phyloP scores from a whole-genome alignment of 2,113 vertebrate species.

The Eurypyga helias region DNA sequence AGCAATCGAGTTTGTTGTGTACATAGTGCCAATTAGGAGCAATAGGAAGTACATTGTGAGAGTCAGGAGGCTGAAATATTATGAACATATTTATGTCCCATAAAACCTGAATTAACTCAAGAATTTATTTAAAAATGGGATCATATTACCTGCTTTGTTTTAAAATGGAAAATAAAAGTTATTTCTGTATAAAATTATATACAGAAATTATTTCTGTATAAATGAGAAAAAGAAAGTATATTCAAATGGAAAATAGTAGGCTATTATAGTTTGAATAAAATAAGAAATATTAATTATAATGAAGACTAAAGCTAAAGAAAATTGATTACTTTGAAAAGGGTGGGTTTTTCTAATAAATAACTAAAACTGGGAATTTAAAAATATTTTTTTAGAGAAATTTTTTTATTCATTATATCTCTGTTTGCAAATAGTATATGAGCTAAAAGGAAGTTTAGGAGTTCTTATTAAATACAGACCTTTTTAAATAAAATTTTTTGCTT shows the following conservation, averaged over 20 bases:
- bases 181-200: too few relatives aligned
- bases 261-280: neutral
- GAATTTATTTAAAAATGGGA: neutral
- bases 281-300: neutral
- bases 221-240: neutral
- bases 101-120: neutral
- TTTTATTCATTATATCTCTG: neutral
- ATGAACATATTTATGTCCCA: neutral
- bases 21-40: neutral
- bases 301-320: neutral
- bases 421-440: neutral
- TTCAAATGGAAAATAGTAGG: neutral
- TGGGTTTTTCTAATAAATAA: neutral
- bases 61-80: neutral
- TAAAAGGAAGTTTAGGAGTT: neutral
- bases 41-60: neutral
- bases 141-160: neutral
- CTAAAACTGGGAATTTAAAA: neutral
- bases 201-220: neutral
- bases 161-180: neutral
- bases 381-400: neutral
- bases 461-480: neutral
- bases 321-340: neutral
- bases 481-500: neutral
- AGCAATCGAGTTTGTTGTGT: neutral